These are phyloP conservation scores for Atlantisia rogersi DNA, from an alignment of 2,113 vertebrate genomes.

Conservation along the genomic window DNA sequence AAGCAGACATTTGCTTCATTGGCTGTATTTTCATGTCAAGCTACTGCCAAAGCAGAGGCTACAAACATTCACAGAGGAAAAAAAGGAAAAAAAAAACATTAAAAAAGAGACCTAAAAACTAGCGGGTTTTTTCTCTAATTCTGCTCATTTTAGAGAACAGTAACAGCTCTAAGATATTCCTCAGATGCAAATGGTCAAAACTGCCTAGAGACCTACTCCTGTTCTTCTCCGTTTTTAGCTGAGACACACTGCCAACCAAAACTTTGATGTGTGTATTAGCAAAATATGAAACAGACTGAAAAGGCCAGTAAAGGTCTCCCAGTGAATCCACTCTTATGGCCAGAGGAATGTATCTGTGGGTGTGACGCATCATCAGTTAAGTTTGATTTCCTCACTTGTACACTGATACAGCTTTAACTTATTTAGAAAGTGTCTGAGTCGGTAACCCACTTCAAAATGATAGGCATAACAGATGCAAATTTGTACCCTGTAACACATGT, in stretches of 20 bases:
- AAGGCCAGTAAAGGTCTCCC: neutral
- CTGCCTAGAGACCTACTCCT: neutral
- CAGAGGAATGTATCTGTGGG: neutral
- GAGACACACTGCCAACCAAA: slow-evolving; percentile 19
- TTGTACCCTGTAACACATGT: slow-evolving; percentile 45
- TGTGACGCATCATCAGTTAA: neutral
- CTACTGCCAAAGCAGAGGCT: neutral
- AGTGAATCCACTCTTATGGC: neutral
- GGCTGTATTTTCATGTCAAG: neutral
- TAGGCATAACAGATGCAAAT: slow-evolving; percentile 19
- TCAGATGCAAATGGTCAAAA: neutral
- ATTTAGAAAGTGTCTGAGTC: neutral
- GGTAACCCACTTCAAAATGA: slow-evolving; percentile 3
- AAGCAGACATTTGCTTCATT: neutral
- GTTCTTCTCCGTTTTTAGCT: neutral
- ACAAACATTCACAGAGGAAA: neutral
- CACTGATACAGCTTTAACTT: neutral
- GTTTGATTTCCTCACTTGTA: slow-evolving; percentile 1
- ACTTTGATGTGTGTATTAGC: neutral
- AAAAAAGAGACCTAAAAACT: neutral
- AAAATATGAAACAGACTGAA: slow-evolving; percentile 39
- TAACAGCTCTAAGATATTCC: neutral
- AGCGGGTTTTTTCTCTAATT: neutral
- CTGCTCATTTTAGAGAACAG: neutral
- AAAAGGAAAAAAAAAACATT: neutral